Conservation (phyloP, 1,140 invertebrate genomes). For the Colletes latitarsis region DNA sequence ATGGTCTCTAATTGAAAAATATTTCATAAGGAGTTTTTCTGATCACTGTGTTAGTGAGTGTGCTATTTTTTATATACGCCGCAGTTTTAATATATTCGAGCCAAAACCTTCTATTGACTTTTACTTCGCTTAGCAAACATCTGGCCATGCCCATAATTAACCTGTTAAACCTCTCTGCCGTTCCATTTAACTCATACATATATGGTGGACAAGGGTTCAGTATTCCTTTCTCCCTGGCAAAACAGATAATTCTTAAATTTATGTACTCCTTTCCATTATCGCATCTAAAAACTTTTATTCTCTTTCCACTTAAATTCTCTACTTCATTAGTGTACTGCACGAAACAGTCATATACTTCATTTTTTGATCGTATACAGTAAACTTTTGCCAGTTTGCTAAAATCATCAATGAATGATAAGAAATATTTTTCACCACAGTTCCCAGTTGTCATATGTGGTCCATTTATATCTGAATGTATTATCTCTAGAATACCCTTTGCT, state of each 20-base stretch:
- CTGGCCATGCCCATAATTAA: too few relatives aligned
- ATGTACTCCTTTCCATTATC: constrained; percentile 22
- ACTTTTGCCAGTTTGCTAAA: constrained; percentile 22
- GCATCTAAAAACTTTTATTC: constrained; percentile 11
- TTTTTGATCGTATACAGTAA: not conserved
- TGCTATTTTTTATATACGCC: too few relatives aligned
- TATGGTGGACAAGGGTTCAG: not conserved
- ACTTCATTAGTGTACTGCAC: constrained; percentile 5
- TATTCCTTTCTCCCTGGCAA: too few relatives aligned
- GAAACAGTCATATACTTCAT: constrained; percentile 22
- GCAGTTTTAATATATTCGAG: too few relatives aligned
- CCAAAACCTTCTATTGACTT: too few relatives aligned
- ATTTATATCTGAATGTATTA: constrained; percentile 25
- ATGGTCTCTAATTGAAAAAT: too few relatives aligned
- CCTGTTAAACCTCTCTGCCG: not conserved
- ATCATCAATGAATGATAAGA: constrained; percentile 15
- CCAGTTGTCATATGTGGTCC: not conserved
- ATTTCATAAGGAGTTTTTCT: too few relatives aligned
- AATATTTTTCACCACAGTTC: constrained; percentile 12
- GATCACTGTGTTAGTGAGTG: too few relatives aligned
- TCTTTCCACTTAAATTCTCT: constrained; percentile 11
- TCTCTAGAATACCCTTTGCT: constrained; percentile 37
- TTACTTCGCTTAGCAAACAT: too few relatives aligned
- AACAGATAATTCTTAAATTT: constrained; percentile 1
- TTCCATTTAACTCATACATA: not conserved